Evolutionary conservation across 1,140 invertebrate genomes (phyloP), one percentile per base, ranked within the genome.

Genomic region (Aricia agestis): DNA sequence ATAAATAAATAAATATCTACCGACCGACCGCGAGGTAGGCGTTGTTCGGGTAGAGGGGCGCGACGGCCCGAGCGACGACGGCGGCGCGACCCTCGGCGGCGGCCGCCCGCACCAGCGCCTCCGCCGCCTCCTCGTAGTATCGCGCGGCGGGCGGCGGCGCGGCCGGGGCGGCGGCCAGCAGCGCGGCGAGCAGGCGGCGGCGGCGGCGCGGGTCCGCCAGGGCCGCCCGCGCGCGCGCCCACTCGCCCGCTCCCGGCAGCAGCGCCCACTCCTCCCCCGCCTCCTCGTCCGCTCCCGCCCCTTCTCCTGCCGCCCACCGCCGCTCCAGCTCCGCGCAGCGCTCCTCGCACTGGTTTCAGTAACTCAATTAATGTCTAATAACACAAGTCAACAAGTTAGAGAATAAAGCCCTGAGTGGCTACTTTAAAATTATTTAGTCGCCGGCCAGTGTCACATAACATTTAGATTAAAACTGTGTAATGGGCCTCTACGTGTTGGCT

Each of bases 191-290:
- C 59, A 75, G 70, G n/a, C 25, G 66, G 3, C 45, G 52, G 65
- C 72, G 73, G 41, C 76, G 73, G 42, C 17, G n/a, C 18, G 73
- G 71, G 69, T 67, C 15, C 58, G 74, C 72, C 66, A 77, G 76
- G 67, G 58, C 58, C 45, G 70, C 77, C 19, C 81, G 76, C 70
- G 76, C 81, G 13, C 74, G 74, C 67, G 74, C 77, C 80, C 82
- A 83, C 78, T 82, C 80, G 25, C 67, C 80, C 17, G 18, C 68
- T 52, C 63, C 72, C 52, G 79, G 79, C 75, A 76, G 73, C 75
- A 82, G 76, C 75, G 74, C 76, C 13, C 7, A 59, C 57, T 9
- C 66, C 68, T 32, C 66, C 15, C 63, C 75, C 31, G 7, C 67
- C 42, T 9, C 66, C 68, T 32, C 63, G 15, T 67, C 74, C 36